Evolutionary conservation across 2,797 vertebrate species (phyloP).

Genomic region (Melanotaenia maccullochi): DNA sequence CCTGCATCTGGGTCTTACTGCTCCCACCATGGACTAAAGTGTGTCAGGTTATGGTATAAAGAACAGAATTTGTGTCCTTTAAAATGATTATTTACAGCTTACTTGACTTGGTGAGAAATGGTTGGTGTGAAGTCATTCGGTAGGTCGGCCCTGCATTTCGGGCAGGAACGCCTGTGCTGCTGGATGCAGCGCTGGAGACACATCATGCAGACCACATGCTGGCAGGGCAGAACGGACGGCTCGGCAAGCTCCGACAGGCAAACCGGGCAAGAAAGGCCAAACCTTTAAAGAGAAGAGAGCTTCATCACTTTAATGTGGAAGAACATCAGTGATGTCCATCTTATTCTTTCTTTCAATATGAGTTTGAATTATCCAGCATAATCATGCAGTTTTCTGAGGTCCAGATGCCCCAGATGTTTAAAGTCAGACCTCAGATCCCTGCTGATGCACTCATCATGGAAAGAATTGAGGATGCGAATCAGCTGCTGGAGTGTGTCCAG

Average conservation of each 20-base stretch:
- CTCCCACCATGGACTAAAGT: too few species aligned
- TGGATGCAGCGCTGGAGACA: constrained; percentile 62
- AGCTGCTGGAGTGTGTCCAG: constrained; percentile 65
- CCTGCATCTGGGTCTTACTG: too few species aligned
- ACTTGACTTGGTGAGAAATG: constrained; percentile 63
- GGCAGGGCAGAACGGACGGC: constrained; percentile 75
- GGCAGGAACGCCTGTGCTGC: constrained; percentile 51
- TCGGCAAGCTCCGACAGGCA: constrained; percentile 67
- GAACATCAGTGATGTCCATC: neutral
- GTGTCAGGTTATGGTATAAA: neutral
- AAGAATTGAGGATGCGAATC: constrained; percentile 81
- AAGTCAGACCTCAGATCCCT: constrained; percentile 72
- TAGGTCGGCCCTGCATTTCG: constrained; percentile 65
- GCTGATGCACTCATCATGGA: constrained; percentile 69
- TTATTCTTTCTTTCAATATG: too few species aligned
- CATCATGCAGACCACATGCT: constrained; percentile 74
- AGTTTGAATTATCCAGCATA: neutral
- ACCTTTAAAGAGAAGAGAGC: constrained; percentile 52
- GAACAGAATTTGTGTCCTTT: too few species aligned
- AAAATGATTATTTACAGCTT: constrained; percentile 22
- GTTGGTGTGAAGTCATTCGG: constrained; percentile 48
- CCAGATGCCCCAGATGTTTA: neutral
- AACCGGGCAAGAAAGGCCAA: constrained; percentile 72
- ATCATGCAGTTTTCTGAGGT: neutral
- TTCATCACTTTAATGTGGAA: neutral